Percentiles rank a stretch among this genome's conserved stretches.
phyloP scores from a whole-genome alignment of 2,888 invertebrate species.

The Rutpela maculata region DNA sequence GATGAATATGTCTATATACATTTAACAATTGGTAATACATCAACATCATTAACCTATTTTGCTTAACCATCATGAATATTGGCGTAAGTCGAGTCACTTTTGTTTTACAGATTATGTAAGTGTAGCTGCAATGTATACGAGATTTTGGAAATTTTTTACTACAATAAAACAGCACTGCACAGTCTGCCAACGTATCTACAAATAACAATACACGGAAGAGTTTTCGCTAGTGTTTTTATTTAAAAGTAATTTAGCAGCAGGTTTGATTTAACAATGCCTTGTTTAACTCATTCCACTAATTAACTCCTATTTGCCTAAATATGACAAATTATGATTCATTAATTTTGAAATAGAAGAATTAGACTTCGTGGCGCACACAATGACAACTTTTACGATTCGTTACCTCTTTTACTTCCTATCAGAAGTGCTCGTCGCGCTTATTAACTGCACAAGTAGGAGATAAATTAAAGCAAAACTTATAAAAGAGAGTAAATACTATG shows the following conservation, averaged over 20 bases:
- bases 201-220: not conserved
- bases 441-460: constrained; percentile 26
- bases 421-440: constrained; percentile 24
- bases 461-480: constrained; percentile 25
- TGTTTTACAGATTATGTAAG: no score
- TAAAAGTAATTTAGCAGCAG: not conserved
- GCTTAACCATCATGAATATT: no score
- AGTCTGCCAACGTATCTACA: not conserved
- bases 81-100: no score
- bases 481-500: constrained; percentile 17
- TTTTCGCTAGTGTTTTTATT: not conserved
- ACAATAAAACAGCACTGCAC: not conserved
- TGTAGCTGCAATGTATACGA: not conserved
- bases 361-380: constrained; percentile 22
- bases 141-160: not conserved
- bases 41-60: no score
- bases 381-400: constrained; percentile 34
- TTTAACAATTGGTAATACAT: no score
- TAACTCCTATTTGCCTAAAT: constrained; percentile 10
- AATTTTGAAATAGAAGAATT: constrained; percentile 23
- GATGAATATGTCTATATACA: no score
- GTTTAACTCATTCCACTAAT: not conserved
- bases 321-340: constrained; percentile 8
- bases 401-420: constrained; percentile 26
- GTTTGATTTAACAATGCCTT: not conserved